Conservation (phyloP, 2,888 invertebrate genomes). For the Lottia scabra region DNA sequence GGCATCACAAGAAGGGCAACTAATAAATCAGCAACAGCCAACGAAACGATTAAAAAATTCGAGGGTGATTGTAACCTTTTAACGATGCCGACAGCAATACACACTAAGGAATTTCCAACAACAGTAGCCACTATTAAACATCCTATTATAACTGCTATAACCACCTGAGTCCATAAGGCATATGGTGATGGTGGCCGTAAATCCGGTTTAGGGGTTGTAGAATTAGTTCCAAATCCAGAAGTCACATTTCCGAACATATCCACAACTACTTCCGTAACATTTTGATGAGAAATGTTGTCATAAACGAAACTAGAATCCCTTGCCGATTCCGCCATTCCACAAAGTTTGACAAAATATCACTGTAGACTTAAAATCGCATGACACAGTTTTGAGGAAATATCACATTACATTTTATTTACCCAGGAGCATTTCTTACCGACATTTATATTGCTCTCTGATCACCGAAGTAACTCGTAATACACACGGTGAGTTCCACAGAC, state of each 20-base stretch:
- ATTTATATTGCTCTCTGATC: not conserved
- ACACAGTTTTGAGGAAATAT: not conserved
- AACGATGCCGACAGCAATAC: constrained; percentile 72
- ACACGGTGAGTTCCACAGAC: not conserved
- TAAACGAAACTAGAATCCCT: not conserved
- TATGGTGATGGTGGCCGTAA: constrained; percentile 22
- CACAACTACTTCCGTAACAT: not conserved
- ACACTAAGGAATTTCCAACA: constrained; percentile 72
- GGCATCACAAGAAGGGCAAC: constrained; percentile 73
- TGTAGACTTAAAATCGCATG: not conserved
- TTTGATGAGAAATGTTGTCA: not conserved
- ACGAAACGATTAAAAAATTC: constrained; percentile 69
- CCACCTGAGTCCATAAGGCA: constrained; percentile 41
- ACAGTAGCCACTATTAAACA: constrained; percentile 70
- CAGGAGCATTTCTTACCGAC: not conserved
- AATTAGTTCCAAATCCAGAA: not conserved
- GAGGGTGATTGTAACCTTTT: constrained; percentile 70
- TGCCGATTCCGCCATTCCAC: constrained; percentile 2
- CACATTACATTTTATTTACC: not conserved
- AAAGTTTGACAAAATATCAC: not conserved
- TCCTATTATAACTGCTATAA: constrained; percentile 52
- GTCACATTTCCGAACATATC: not conserved
- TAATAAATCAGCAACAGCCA: constrained; percentile 73
- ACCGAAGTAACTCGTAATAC: not conserved
- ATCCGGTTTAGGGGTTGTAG: not conserved